Conservation (phyloP, 2,113 vertebrate species). For the Orthonyx spaldingii region DNA sequence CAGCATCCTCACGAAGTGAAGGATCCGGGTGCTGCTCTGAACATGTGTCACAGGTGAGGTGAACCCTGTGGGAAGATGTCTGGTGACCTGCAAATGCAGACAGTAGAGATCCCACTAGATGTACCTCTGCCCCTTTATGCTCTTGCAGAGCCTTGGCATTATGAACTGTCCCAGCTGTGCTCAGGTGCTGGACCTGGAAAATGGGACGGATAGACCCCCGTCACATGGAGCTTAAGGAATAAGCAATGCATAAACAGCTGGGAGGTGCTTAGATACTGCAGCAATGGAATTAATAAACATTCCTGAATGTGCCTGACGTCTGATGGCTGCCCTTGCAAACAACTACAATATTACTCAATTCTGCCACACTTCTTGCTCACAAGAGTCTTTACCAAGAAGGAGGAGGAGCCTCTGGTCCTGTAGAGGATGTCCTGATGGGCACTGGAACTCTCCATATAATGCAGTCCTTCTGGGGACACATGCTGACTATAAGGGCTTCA, state of each 20-base stretch:
- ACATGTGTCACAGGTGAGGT: background rate
- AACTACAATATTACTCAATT: background rate
- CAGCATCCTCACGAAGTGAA: background rate
- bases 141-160: background rate
- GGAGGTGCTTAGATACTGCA: background rate
- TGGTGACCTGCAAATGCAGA: background rate
- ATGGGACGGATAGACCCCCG: background rate
- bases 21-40: background rate
- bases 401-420: background rate
- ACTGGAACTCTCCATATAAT: background rate
- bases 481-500: background rate
- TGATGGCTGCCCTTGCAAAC: background rate
- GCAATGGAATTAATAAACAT: background rate
- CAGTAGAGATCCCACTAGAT: conserved; percentile 29
- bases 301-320: background rate
- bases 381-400: background rate
- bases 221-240: background rate
- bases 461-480: background rate
- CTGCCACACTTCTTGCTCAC: background rate
- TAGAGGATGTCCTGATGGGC: background rate
- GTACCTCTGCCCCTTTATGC: conserved; percentile 30
- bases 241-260: background rate
- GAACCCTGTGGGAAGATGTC: background rate
- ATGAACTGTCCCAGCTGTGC: background rate
- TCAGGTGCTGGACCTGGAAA: background rate